phyloP scores from a whole-genome alignment of 1,140 invertebrate species.

The Cryptotermes secundus region DNA sequence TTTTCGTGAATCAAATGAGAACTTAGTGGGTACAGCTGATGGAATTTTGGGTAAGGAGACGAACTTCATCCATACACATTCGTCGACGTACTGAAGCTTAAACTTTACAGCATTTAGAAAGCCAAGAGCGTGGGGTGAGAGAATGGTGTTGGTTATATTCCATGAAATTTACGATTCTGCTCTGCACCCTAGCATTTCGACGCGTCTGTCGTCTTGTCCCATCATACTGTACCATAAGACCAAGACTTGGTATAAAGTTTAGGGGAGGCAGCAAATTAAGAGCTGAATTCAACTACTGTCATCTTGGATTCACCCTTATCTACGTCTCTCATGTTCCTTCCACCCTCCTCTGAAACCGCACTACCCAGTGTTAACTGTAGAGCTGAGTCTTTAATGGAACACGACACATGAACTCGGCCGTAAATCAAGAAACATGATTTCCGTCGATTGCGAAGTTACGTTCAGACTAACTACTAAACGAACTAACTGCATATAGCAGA shows the following conservation, averaged over 20 bases:
- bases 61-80: background rate
- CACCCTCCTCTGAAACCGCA: no score
- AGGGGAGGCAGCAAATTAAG: constrained; percentile 8
- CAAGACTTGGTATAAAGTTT: background rate
- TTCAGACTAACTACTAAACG: no score
- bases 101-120: background rate
- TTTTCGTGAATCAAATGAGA: background rate
- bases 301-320: background rate
- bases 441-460: no score
- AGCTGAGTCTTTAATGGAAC: background rate
- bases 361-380: no score
- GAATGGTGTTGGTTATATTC: background rate
- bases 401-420: background rate
- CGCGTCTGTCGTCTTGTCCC: background rate
- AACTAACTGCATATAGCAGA: no score
- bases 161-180: background rate
- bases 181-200: background rate
- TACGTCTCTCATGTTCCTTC: background rate
- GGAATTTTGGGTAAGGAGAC: background rate
- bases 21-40: background rate
- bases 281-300: constrained; percentile 5
- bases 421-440: no score
- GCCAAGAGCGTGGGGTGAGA: background rate
- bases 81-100: background rate
- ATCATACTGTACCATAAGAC: background rate